A percentile compares a stretch with the other conserved stretches of the same genome.
These are phyloP conservation scores for Ispidina lecontei DNA, from an alignment of 2,797 vertebrate species.

Conservation along the genomic window DNA sequence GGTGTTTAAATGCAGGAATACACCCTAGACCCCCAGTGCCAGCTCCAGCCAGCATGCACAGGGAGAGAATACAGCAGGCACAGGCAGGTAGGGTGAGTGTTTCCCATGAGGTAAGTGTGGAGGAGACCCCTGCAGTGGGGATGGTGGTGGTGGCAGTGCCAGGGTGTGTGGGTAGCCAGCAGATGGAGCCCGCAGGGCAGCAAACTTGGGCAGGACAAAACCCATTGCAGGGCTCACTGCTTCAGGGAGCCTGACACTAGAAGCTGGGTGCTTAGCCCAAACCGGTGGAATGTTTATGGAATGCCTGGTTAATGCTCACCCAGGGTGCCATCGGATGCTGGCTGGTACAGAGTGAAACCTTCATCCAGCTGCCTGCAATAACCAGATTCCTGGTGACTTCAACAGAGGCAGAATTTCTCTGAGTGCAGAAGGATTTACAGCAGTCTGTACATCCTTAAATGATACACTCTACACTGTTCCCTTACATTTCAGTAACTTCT, in stretches of 20 bases:
- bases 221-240: neutral
- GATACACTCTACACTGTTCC: too few relatives aligned
- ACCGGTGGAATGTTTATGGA: neutral
- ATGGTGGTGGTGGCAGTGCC: neutral
- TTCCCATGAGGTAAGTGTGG: fast-evolving
- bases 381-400: too few relatives aligned
- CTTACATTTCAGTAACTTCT: too few relatives aligned
- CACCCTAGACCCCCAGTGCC: neutral
- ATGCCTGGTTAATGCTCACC: neutral
- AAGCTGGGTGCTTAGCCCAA: neutral
- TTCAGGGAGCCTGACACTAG: neutral
- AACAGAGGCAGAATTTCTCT: too few relatives aligned
- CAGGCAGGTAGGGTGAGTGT: neutral
- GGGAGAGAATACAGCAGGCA: neutral
- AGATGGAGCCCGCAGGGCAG: slow-evolving; percentile 57
- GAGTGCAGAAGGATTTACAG: too few relatives aligned
- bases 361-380: too few relatives aligned
- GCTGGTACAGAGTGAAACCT: too few relatives aligned
- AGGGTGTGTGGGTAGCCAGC: neutral
- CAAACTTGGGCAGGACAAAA: neutral
- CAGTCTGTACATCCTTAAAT: too few relatives aligned
- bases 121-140: neutral
- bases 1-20: neutral
- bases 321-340: too few relatives aligned
- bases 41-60: neutral